Evolutionary conservation across 2,797 vertebrate genomes (phyloP).

Genomic region (Lagorchestes hirsutus): DNA sequence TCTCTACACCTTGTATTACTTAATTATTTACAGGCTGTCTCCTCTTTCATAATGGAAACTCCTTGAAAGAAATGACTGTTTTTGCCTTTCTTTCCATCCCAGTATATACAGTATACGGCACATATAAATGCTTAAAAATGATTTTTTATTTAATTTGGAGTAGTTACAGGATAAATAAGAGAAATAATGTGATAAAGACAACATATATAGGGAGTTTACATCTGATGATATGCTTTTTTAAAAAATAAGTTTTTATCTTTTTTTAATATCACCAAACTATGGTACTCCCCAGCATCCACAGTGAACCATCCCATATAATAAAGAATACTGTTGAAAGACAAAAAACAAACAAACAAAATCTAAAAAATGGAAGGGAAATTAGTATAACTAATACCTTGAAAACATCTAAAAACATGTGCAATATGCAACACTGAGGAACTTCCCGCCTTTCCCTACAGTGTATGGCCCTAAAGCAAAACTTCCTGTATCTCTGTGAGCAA

Average conservation of each 20-base stretch:
- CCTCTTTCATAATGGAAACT: background rate
- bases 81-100: no score
- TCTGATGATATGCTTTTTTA: no score
- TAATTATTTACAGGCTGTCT: background rate
- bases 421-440: background rate
- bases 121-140: no score
- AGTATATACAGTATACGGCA: no score
- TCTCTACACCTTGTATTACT: background rate
- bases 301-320: background rate
- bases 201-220: no score
- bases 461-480: background rate
- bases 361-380: background rate
- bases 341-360: background rate
- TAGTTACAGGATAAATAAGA: no score
- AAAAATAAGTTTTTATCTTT: background rate
- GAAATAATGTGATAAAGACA: no score
- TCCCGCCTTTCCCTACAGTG: background rate
- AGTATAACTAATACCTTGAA: background rate
- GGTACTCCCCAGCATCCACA: background rate
- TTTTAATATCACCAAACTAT: background rate
- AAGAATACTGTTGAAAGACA: background rate
- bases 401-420: background rate
- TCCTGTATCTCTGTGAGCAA: no score
- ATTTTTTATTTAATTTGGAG: no score
- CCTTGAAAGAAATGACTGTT: no score